Percentiles rank a stretch among this genome's conserved stretches.
phyloP scores from a whole-genome alignment of 2,888 invertebrate genomes.

The Bombylius discolor region DNA sequence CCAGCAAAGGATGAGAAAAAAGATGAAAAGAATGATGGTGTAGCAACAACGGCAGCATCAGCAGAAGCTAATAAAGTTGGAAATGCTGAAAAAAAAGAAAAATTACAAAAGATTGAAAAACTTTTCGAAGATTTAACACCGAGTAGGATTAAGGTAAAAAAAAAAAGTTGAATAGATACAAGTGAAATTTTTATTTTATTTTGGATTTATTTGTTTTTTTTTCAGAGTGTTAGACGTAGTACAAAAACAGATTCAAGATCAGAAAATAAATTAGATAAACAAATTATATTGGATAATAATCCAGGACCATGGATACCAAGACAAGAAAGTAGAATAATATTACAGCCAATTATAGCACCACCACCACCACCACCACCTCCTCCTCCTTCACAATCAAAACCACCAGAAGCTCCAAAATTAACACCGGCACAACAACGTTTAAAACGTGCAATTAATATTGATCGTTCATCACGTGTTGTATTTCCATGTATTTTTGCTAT shows the following conservation, averaged over 20 bases:
- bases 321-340: constrained; percentile 32
- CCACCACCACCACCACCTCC: constrained; percentile 29
- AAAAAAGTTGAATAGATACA: background rate
- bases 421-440: constrained; percentile 48
- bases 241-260: constrained; percentile 6
- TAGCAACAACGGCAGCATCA: constrained; percentile 14
- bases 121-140: constrained; percentile 28
- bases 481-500: constrained; percentile 57
- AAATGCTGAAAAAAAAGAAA: constrained; percentile 17
- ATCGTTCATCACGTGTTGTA: constrained; percentile 54
- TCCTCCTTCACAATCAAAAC: constrained; percentile 13
- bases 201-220: background rate
- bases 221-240: constrained; percentile 12
- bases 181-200: background rate
- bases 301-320: constrained; percentile 32
- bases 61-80: background rate
- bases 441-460: constrained; percentile 54
- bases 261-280: background rate
- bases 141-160: constrained; percentile 7
- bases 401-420: constrained; percentile 34
- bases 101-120: constrained; percentile 34
- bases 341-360: constrained; percentile 29
- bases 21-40: background rate
- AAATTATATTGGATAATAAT: background rate
- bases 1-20: constrained; percentile 7